Conservation (phyloP, 2,113 vertebrate genomes). For the Bombycilla garrulus region DNA sequence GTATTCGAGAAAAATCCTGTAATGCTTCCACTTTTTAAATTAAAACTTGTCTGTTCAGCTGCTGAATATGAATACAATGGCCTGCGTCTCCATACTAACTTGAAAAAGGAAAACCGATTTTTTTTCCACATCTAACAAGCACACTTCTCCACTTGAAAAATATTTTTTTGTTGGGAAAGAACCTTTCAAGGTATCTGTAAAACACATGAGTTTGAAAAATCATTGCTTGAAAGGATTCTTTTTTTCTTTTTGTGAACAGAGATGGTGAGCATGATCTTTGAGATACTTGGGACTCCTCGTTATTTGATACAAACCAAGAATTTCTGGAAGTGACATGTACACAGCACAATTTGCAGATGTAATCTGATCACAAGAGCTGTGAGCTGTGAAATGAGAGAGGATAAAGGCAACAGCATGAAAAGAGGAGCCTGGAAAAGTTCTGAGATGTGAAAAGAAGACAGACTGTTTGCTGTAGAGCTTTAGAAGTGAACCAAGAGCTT, state of each 20-base stretch:
- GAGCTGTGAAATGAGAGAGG: neutral
- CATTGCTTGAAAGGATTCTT: neutral
- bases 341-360: neutral
- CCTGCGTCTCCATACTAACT: neutral
- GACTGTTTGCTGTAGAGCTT: neutral
- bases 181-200: neutral
- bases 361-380: neutral
- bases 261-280: neutral
- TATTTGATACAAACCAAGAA: neutral
- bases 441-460: neutral
- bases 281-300: neutral
- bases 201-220: neutral
- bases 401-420: neutral
- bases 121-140: neutral
- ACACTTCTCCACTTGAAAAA: neutral
- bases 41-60: neutral
- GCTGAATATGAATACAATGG: neutral
- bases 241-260: neutral
- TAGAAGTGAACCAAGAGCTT: neutral
- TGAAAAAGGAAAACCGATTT: neutral
- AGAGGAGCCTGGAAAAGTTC: neutral
- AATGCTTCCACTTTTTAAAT: neutral
- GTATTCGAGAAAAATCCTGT: neutral
- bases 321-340: neutral
- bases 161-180: neutral